Percentiles rank a stretch among this genome's conserved stretches.
phyloP scores from a whole-genome alignment of 2,113 vertebrate genomes.

The Cynopterus brachyotis region DNA sequence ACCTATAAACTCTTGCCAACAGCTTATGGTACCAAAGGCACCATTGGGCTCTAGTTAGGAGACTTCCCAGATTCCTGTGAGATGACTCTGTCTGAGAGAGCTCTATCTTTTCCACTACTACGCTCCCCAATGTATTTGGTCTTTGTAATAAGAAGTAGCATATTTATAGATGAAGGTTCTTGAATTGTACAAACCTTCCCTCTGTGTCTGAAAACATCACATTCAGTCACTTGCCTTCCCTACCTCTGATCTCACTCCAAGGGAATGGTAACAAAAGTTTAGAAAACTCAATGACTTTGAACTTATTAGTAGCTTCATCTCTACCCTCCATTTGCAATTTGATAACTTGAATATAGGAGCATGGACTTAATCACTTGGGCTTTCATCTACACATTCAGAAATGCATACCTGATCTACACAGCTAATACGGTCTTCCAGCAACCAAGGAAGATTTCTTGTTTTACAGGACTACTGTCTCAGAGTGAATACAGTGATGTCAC shows the following conservation, averaged over 20 bases:
- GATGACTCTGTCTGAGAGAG: background rate
- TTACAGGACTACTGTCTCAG: background rate
- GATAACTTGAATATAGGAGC: background rate
- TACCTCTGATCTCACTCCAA: background rate
- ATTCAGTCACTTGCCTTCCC: background rate
- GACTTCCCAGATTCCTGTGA: background rate
- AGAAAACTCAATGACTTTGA: background rate
- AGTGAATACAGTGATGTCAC: background rate
- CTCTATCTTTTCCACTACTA: background rate
- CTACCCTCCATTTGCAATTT: background rate
- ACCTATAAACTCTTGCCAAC: background rate
- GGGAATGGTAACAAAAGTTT: background rate
- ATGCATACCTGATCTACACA: background rate
- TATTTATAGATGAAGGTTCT: background rate
- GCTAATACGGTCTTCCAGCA: background rate
- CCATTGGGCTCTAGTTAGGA: background rate
- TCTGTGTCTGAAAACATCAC: background rate
- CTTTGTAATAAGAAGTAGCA: slow-evolving; percentile 16
- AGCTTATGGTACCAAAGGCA: background rate
- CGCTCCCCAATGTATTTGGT: background rate
- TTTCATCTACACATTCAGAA: background rate
- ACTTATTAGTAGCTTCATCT: background rate
- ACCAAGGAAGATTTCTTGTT: background rate
- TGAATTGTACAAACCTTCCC: background rate
- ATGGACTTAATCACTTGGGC: background rate